Evolutionary conservation across 2,888 invertebrate species (phyloP), one percentile per base, ranked within the genome.

Genomic region (Pseudococcus longispinus): DNA sequence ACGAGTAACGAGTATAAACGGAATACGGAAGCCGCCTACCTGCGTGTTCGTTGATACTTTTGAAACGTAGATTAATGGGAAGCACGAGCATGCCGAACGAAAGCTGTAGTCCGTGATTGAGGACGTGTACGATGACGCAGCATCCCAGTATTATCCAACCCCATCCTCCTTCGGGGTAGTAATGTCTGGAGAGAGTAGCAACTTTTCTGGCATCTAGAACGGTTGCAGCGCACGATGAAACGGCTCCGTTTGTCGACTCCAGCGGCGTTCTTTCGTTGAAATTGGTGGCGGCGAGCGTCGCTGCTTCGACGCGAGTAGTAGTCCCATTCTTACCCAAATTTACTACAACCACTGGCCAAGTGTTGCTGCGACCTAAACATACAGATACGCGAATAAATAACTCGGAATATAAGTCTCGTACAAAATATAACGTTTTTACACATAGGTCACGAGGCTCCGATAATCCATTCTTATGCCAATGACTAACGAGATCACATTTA

Each of bases 131-230:
- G 26, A 95, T 91, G 26, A 95, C 93, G 26, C 94, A 95, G 26
- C 94, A 95, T n/a, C 93, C 92, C 1, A 95, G 92, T 87, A 96
- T 94, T 86, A 95, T 93, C 95, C 96, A 96, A 9, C 96, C 96
- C 96, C 96, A 96, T 0, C 95, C 96, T 8, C 96, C 96, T 91
- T 96, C 96, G 42, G 96, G 96, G 91, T 96, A 96, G 91, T 96
- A 96, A 90, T 96, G 95, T 89, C 95, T 94, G 88, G 94, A 90
- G 88, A 92, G 91, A 84, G 92, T 92, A 88, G 89, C 89, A 23
- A 88, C 87, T 89, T 93, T 93, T 86, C 93, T 90, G 42, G 87
- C 44, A 42, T 84, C 87, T n/a, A 85, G 23, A 2, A 84, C 82
- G 1, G 87, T 84, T 26, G 77, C 87, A 29, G 87, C 85, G 37